Evolutionary conservation across 2,888 invertebrate genomes (phyloP).

Genomic region (Abscondita cerata): DNA sequence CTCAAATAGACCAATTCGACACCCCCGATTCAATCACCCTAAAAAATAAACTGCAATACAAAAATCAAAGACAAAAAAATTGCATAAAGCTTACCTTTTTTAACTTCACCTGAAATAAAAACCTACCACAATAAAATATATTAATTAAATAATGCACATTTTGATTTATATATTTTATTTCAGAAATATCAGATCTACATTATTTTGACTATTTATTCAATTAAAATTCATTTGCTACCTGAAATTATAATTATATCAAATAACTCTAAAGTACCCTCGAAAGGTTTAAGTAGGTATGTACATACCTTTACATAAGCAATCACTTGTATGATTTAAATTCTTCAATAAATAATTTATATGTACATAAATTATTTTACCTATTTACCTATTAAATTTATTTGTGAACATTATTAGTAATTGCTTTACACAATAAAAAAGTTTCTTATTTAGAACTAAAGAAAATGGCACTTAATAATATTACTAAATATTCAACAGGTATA

Average conservation of each 20-base stretch:
- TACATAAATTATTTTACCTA: slow-evolving; percentile 30
- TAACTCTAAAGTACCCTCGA: slow-evolving; percentile 38
- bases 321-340: slow-evolving; percentile 36
- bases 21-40: too few species aligned
- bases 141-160: too few species aligned
- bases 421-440: slow-evolving; percentile 20
- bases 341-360: slow-evolving; percentile 29
- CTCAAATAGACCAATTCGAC: too few species aligned
- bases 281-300: slow-evolving; percentile 33
- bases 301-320: slow-evolving; percentile 38
- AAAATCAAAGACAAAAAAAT: too few species aligned
- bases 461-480: slow-evolving; percentile 27
- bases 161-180: slow-evolving; percentile 38
- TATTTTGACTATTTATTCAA: slow-evolving; percentile 38
- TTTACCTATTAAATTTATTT: slow-evolving; percentile 24
- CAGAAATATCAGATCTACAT: slow-evolving; percentile 43
- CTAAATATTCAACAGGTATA: slow-evolving; percentile 18
- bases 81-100: too few species aligned
- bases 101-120: too few species aligned
- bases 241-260: slow-evolving; percentile 39
- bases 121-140: too few species aligned
- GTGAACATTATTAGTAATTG: slow-evolving; percentile 23
- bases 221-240: slow-evolving; percentile 40
- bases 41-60: too few species aligned
- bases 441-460: slow-evolving; percentile 20